Evolutionary conservation across 2,888 invertebrate species (phyloP), one percentile per base, ranked within the genome.

Genomic region (Tetragnatha montana): DNA sequence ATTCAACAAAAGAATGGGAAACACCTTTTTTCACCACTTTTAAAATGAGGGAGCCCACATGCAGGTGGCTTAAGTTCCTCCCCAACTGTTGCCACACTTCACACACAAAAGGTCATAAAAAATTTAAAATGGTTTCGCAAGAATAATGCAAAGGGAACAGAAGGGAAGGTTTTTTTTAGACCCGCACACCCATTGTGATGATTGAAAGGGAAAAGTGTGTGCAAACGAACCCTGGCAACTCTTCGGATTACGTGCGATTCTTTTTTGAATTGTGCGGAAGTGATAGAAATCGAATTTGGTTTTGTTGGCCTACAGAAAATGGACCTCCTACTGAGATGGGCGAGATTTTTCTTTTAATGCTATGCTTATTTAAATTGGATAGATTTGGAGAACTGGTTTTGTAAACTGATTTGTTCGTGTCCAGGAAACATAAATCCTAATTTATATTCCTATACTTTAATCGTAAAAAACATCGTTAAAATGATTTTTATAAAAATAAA

Each of bases 131-230:
- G 35, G 51, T 60, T 35, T 60, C 60, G 60, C 35, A 4, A 35
- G 35, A 35, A 60, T 60, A 60, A 60, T 22, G 60, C 22, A 60
- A 78, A 60, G 35, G 8, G 60, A 12, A 12, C 19, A 19, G 76
- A 51, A 76, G 76, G 50, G 50, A 19, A 76, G 19, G 22, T 78
- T 78, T 50, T n/a, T 49, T 21, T 19, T 49, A 75, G 60, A 60
- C 60, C 60, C 60, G 60, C 60, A 60, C 60, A 75, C 75, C 47
- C 60, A 78, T 78, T 78, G 78, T 78, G 60, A 19, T 12, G 17
- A 10, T 12, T 60, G 60, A 78, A 60, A 60, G 7, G 22, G 4
- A 68, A 21, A 78, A 60, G 78, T 78, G 50, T 8, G 60, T 49
- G 35, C 47, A 78, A 78, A 78, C 17, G 17, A 75, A 75, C 49